phyloP scores from a whole-genome alignment of 2,113 vertebrate genomes.

The Corvus cornix region DNA sequence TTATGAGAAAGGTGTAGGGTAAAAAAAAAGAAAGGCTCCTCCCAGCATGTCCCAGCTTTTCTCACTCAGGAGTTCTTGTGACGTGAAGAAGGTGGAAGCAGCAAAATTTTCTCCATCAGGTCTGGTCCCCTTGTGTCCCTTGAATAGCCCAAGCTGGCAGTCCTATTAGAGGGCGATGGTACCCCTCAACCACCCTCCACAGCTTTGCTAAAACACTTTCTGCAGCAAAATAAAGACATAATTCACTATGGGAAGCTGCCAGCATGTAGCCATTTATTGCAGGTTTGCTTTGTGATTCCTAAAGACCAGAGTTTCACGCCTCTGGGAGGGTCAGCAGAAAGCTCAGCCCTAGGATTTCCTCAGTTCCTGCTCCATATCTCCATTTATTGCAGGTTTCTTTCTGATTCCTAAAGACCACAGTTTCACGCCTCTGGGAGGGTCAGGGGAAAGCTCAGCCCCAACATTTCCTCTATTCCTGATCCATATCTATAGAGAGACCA shows the following conservation, averaged over 20 bases:
- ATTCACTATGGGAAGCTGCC: not conserved
- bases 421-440: not conserved
- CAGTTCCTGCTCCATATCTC: not conserved
- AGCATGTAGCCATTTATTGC: not conserved
- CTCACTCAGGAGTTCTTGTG: not conserved
- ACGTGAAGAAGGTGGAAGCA: not conserved
- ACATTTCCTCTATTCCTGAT: not conserved
- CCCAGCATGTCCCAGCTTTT: not conserved
- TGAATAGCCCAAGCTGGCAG: not conserved
- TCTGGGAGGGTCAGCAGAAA: not conserved
- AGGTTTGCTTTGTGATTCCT: not conserved
- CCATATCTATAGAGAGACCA: not conserved
- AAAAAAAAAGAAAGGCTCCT: not conserved
- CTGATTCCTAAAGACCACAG: not conserved
- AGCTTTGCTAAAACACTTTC: not conserved
- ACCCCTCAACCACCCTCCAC: not conserved
- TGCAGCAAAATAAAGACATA: not conserved
- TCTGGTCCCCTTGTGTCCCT: not conserved
- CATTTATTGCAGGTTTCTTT: not conserved
- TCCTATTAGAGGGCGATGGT: not conserved
- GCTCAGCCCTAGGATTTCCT: not conserved
- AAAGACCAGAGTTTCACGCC: not conserved
- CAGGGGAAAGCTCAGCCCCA: not conserved
- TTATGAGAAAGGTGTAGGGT: not conserved
- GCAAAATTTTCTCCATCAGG: not conserved